Conservation (phyloP, 2,888 invertebrate species). For the Zele albiditarsus region DNA sequence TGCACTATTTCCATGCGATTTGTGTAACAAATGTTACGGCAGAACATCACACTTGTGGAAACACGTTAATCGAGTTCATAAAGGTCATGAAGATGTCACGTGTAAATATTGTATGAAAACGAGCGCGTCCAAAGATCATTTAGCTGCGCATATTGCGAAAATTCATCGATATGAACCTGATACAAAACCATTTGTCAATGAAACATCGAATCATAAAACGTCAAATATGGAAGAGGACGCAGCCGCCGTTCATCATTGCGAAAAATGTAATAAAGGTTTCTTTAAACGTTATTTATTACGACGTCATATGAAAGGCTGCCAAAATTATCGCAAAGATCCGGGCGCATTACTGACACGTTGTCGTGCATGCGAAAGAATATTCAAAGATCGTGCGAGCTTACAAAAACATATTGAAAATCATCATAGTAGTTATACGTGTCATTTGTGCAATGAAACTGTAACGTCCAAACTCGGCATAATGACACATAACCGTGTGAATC, state of each 20-base stretch:
- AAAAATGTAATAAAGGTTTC: slow-evolving; percentile 76
- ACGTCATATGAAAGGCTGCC: slow-evolving; percentile 78
- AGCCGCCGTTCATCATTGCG: slow-evolving; percentile 73
- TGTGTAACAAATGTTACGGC: slow-evolving; percentile 78
- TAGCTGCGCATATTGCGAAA: slow-evolving; percentile 76
- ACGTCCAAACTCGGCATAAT: slow-evolving; percentile 77
- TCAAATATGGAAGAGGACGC: slow-evolving; percentile 71
- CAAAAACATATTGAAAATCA: slow-evolving; percentile 76
- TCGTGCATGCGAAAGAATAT: slow-evolving; percentile 76
- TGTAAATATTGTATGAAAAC: slow-evolving; percentile 77
- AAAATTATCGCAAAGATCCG: slow-evolving; percentile 74
- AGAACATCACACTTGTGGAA: slow-evolving; percentile 78
- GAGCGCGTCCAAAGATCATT: slow-evolving; percentile 76
- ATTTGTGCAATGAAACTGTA: slow-evolving; percentile 74
- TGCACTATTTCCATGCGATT: slow-evolving; percentile 77
- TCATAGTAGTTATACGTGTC: slow-evolving; percentile 75
- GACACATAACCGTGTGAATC: slow-evolving; percentile 76
- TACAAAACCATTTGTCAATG: slow-evolving; percentile 61
- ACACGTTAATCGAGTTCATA: slow-evolving; percentile 77
- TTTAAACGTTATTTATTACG: slow-evolving; percentile 75
- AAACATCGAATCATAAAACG: slow-evolving; percentile 68
- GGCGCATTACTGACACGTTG: slow-evolving; percentile 74
- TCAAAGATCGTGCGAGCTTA: slow-evolving; percentile 75
- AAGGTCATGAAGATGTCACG: slow-evolving; percentile 77
- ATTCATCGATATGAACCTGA: slow-evolving; percentile 72